These are phyloP conservation scores for Acanthoscelides obtectus DNA, from an alignment of 2,888 invertebrate species.

Conservation along the genomic window DNA sequence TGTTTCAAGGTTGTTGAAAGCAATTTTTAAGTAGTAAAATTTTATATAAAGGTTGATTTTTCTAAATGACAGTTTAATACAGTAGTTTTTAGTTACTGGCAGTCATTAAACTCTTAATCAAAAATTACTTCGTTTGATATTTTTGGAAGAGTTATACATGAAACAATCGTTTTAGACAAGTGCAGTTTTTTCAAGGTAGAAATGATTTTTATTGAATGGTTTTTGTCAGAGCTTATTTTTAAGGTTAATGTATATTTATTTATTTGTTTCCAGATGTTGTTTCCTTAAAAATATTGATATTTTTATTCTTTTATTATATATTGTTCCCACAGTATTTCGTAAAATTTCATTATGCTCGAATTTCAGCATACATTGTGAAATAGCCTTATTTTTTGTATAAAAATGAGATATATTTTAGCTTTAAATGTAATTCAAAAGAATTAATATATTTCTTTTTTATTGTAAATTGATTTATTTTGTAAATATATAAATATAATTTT, in stretches of 20 bases:
- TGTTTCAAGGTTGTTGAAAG: not conserved
- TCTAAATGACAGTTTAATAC: not conserved
- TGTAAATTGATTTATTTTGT: conserved; percentile 6
- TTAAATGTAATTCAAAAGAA: conserved; percentile 2
- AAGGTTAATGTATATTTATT: not conserved
- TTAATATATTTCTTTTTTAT: conserved; percentile 8
- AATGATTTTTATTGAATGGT: not conserved
- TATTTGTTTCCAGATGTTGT: not conserved
- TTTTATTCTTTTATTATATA: not conserved
- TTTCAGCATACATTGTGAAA: conserved; percentile 1
- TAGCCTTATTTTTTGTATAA: conserved; percentile 6
- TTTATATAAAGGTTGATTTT: not conserved
- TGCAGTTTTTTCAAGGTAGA: not conserved
- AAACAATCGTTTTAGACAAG: not conserved
- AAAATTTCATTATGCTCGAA: not conserved
- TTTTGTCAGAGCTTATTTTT: not conserved
- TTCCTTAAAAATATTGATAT: not conserved
- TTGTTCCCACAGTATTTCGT: not conserved
- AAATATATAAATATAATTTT: conserved; percentile 5
- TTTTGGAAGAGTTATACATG: not conserved
- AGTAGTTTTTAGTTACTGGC: not conserved
- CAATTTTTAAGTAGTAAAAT: not conserved
- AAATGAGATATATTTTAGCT: conserved; percentile 6
- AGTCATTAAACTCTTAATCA: not conserved
- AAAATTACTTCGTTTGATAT: not conserved